Evolutionary conservation across 53 echinoderm and acorn worm species (phyloP).

Genomic region (Apostichopus leukothele): DNA sequence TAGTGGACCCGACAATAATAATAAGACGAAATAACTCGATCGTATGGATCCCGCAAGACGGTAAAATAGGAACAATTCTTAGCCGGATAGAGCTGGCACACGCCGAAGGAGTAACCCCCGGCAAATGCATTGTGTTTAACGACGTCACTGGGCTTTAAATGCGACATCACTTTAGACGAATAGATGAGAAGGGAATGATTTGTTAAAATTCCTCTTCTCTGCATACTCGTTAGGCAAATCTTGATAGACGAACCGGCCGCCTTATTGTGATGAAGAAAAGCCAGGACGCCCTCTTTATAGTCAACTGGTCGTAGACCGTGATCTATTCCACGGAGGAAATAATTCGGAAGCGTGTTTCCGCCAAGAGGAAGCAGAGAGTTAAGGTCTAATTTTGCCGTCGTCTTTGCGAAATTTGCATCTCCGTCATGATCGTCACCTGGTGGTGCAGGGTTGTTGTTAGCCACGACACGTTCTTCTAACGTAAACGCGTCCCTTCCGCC

Average conservation of each 20-base stretch:
- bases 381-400: not conserved
- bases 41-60: conserved; percentile 34
- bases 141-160: not conserved
- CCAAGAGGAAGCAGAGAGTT: not conserved
- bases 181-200: not conserved
- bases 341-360: conserved; percentile 33
- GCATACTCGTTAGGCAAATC: not conserved
- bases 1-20: conserved; percentile 17
- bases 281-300: conserved; percentile 13
- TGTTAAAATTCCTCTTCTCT: not conserved
- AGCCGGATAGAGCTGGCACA: conserved; percentile 10
- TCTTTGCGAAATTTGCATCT: no score
- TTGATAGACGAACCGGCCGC: conserved; percentile 35
- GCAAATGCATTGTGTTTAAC: conserved; percentile 5
- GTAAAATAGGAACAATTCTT: conserved; percentile 46
- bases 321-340: not conserved
- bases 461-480: no score
- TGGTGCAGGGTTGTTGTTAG: no score
- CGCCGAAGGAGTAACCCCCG: conserved; percentile 32
- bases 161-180: not conserved
- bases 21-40: conserved; percentile 35
- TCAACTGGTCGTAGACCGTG: not conserved
- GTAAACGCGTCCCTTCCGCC: no score
- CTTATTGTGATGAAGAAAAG: conserved; percentile 41
- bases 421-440: no score